Base-by-base conservation (phyloP, 2,888 invertebrate species). In the Eupithecia abbreviata region DNA sequence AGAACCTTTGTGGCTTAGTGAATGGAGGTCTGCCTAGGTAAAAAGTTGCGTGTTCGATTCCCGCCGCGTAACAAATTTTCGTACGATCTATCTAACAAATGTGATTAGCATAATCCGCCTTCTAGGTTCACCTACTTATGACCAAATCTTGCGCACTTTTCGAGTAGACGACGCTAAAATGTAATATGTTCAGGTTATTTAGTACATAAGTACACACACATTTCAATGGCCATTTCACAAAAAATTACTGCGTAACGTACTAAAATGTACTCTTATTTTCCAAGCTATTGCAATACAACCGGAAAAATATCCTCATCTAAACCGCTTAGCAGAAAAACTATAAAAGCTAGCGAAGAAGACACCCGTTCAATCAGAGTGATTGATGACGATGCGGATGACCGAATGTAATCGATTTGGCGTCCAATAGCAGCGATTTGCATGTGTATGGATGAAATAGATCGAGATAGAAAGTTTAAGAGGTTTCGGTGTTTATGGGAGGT, bases 321-420 rank as follows among this genome's bases (percentile, higher is more conserved):
- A 47, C 69, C 69, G 69, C 69, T 69, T 47, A 69, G 47, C 47
- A 69, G 77, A 68, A 81, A 81, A 80, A 77, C 80, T 77, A 79
- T 73, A 81, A 79, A 78, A 67, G 72, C 69, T 73, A 78, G 77
- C 70, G 71, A 78, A 80, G 84, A 84, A 86, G 88, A 88, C 85
- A 88, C 86, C 83, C 90, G 89, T 87, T 92, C 91, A 90, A 91
- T 92, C 92, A 90, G 85, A 82, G 92, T 93, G 94, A 94, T 94
- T 93, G 94, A 94, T 93, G 92, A 91, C 88, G 89, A 89, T 90
- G 90, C 88, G 87, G 88, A 90, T 91, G 92, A 92, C 90, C 92
- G 92, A 92, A 93, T 89, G 90, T 88, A 91, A 91, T 91, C 93
- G 93, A 92, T 93, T 93, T 91, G 90, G 91, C 89, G 88, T 89